Evolutionary conservation across 2,888 invertebrate genomes (phyloP).

Genomic region (Drosophila hamatofila): DNA sequence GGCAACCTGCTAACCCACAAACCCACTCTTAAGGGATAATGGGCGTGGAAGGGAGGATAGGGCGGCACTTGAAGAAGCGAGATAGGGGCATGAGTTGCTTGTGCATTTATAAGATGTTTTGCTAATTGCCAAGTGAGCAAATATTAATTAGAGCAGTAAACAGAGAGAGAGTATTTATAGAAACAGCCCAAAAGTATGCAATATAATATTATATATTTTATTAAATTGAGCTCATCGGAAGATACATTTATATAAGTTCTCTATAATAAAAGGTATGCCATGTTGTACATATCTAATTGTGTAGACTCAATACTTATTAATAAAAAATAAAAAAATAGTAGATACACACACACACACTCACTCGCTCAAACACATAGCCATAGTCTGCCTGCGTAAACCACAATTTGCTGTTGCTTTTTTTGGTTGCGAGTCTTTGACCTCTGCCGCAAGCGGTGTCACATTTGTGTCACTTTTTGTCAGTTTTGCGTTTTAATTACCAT

Average conservation of each 20-base stretch:
- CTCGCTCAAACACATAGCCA: neutral
- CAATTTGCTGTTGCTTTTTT: slow-evolving; percentile 21
- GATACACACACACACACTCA: slow-evolving; percentile 4
- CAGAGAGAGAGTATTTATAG: slow-evolving; percentile 22
- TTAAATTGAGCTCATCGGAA: slow-evolving; percentile 2
- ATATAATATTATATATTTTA: slow-evolving; percentile 11
- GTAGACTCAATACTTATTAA: neutral
- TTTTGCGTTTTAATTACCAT: slow-evolving; percentile 61
- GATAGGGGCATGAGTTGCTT: slow-evolving; percentile 8
- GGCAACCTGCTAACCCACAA: slow-evolving; percentile 64
- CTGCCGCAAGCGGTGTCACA: slow-evolving; percentile 28
- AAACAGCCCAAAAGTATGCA: slow-evolving; percentile 45
- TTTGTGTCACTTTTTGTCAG: slow-evolving; percentile 44
- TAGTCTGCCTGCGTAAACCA: slow-evolving; percentile 12
- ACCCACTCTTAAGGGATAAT: slow-evolving; percentile 17
- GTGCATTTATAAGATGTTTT: slow-evolving; percentile 25
- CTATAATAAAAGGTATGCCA: too few relatives aligned
- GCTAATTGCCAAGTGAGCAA: slow-evolving; percentile 41
- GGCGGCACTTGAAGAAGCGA: slow-evolving; percentile 1
- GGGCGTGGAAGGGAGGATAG: neutral
- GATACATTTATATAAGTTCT: too few relatives aligned
- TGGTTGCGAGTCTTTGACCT: slow-evolving; percentile 47
- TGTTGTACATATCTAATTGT: too few relatives aligned
- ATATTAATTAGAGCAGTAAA: slow-evolving; percentile 40
- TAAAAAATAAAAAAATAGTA: neutral